phyloP scores from a whole-genome alignment of 2,797 vertebrate species.

The Miichthys miiuy region DNA sequence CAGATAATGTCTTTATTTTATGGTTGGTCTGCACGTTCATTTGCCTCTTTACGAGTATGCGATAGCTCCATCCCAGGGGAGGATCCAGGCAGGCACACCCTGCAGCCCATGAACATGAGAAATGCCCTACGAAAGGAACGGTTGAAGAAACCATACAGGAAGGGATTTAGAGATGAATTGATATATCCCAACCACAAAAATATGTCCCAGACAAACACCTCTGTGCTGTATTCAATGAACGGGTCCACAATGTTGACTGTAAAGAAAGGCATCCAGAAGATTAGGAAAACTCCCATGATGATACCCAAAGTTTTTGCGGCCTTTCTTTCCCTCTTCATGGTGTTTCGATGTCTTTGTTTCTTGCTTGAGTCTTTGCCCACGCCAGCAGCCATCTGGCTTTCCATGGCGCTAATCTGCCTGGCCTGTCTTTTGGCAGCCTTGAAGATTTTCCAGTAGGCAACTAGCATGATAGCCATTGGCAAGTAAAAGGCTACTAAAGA shows the following conservation, averaged over 20 bases:
- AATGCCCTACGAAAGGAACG: slow-evolving; percentile 87
- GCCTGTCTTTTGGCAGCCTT: slow-evolving; percentile 87
- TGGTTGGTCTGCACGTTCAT: slow-evolving; percentile 66
- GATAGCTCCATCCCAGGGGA: slow-evolving; percentile 84
- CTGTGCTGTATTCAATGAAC: slow-evolving; percentile 84
- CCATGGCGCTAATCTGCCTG: slow-evolving; percentile 86
- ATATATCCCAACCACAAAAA: slow-evolving; percentile 88
- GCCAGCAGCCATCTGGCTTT: slow-evolving; percentile 83
- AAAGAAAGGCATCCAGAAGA: slow-evolving; percentile 89
- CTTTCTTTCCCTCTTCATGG: slow-evolving; percentile 84
- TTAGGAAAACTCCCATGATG: slow-evolving; percentile 87
- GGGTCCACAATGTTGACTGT: slow-evolving; percentile 87
- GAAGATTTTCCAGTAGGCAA: slow-evolving; percentile 89
- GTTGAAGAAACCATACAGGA: slow-evolving; percentile 87
- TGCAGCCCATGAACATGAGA: slow-evolving; percentile 85
- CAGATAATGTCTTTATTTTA: slow-evolving; percentile 25
- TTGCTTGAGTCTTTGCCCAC: slow-evolving; percentile 83
- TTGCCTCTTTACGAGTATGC: slow-evolving; percentile 78
- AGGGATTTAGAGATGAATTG: slow-evolving; percentile 89
- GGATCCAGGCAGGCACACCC: slow-evolving; percentile 80
- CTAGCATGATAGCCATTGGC: slow-evolving; percentile 85
- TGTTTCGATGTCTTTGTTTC: slow-evolving; percentile 82
- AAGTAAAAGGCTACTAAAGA: slow-evolving; percentile 87
- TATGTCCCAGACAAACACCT: slow-evolving; percentile 83
- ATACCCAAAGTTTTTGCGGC: slow-evolving; percentile 88